Conservation (phyloP, 2,113 vertebrate species). For the Melanerpes formicivorus region DNA sequence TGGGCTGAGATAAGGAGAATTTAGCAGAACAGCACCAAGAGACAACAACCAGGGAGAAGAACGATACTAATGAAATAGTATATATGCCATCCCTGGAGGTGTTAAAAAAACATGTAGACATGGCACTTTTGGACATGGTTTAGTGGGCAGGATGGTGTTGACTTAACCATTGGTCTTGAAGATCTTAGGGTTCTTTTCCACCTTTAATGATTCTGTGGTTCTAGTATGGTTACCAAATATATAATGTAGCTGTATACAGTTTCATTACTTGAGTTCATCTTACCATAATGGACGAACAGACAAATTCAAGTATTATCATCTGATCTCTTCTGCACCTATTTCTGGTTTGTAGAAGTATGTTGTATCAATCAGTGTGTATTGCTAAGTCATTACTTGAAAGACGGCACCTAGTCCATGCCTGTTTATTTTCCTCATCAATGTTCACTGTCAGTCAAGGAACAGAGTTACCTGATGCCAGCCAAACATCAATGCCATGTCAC, state of each 20-base stretch:
- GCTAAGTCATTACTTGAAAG: conserved; percentile 15
- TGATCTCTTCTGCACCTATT: not conserved
- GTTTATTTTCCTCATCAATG: conserved; percentile 12
- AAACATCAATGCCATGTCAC: conserved; percentile 67
- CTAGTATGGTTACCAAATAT: not conserved
- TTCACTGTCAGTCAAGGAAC: not conserved
- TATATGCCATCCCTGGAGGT: no score
- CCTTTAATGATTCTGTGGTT: no score
- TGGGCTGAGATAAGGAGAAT: no score
- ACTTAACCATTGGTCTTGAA: no score
- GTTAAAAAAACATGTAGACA: no score
- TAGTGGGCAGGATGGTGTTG: no score
- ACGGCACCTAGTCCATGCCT: not conserved
- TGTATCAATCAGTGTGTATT: not conserved
- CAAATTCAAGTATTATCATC: not conserved
- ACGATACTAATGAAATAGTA: no score
- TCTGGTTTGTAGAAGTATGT: not conserved
- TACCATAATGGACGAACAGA: not conserved
- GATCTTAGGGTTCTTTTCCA: no score
- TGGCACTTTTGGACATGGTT: no score
- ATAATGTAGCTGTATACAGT: conserved; percentile 10
- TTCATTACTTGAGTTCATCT: conserved; percentile 8
- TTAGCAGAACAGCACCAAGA: no score
- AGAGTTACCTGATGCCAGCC: conserved; percentile 43
- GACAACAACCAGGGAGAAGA: no score